phyloP scores from a whole-genome alignment of 2,797 vertebrate genomes.

The Corythornis leucogaster region DNA sequence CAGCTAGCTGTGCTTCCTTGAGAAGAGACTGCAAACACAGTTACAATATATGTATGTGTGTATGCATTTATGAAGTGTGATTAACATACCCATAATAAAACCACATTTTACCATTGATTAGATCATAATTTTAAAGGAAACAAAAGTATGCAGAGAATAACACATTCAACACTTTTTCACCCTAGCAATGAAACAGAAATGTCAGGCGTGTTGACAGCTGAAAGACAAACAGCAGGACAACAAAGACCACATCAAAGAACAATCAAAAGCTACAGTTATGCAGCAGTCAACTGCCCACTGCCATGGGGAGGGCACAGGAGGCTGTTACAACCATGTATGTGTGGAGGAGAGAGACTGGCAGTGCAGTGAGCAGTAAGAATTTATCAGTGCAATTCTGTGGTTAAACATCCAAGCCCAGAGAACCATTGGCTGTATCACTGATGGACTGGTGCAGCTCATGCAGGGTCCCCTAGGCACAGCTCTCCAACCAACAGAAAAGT shows the following conservation, averaged over 20 bases:
- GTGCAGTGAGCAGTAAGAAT: neutral
- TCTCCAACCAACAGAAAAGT: accelerated
- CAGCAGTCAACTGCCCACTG: neutral
- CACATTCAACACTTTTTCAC: neutral
- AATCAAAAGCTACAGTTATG: neutral
- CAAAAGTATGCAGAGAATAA: neutral
- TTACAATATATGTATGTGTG: neutral
- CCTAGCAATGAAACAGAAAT: neutral
- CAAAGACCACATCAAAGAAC: neutral
- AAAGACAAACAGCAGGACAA: neutral
- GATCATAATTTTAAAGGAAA: neutral
- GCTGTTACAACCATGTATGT: accelerated
- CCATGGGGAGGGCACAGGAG: neutral
- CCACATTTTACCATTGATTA: neutral
- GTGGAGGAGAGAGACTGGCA: neutral
- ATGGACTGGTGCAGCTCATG: accelerated
- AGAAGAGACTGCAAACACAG: neutral
- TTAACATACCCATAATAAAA: neutral
- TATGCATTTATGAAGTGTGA: neutral
- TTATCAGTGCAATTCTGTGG: neutral
- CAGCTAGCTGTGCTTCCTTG: neutral
- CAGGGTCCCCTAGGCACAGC: neutral
- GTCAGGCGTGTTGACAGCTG: neutral
- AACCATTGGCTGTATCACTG: accelerated
- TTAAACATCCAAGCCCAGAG: neutral